Evolutionary conservation across 2,888 invertebrate species (phyloP), one percentile per base, ranked within the genome.

Genomic region (Idaea aversata): DNA sequence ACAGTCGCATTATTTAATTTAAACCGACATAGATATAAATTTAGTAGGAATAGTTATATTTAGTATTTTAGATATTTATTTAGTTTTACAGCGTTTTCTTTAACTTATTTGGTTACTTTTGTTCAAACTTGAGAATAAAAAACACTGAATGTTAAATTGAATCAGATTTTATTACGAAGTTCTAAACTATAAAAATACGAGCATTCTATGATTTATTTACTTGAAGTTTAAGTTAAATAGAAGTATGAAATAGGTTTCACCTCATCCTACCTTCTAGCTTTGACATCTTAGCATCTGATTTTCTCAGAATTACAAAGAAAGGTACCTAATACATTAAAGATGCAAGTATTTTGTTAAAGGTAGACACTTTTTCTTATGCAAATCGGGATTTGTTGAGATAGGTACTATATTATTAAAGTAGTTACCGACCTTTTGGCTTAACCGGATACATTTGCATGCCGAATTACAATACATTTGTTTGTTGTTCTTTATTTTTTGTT

Each of bases 1-100:
- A 25, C 61, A 67, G 67, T 66, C 71, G 67, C 69, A 70, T 69
- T 69, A 63, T 62, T 35, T 65, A 47, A 7, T 13, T 47, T 13
- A 7, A 47, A 10, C 47, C 5, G 7, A 47, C 10, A 10, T 47
- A 13, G 2, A 47, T 13, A 5, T 13, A 13, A 7, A 47, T 10
- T 6, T 10, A 47, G 47, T 47, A 47, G 5, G 47, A 47, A 47
- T 7, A 47, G 47, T 47, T 6, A 10, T 10, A 10, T 47, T 7
- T 5, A 47, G 13, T 47, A 7, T 10, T 47, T 47, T 47, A 47
- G 4, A 13, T 47, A 10, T 4, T 47, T 7, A 7, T 36, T 36
- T 7, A 7, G 10, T 7, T 10, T 36, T 36, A 7, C 36, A 36
- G 10, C 36, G 36, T 10, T 36, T 25, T 25, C 25, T 25, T 25